Base-by-base conservation (phyloP, 1,140 invertebrate species). In the Odontomachus brunneus region DNA sequence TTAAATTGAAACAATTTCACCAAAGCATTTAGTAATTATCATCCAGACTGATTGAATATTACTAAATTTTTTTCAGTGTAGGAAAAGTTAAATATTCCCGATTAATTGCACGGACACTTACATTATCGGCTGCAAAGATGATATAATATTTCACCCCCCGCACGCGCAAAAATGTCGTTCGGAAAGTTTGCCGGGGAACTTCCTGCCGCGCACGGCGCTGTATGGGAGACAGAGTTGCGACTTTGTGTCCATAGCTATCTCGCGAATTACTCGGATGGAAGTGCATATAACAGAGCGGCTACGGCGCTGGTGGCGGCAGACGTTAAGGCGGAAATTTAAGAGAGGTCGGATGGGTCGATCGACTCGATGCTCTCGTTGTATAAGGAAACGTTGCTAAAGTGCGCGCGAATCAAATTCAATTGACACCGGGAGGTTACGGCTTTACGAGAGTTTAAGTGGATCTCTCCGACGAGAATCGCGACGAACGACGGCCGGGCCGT, bases 361-460 rank as follows among this genome's bases (percentile, higher is more conserved):
- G n/a, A 49, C 5, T 24, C 44, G 44, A 44, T 44, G 9, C 24
- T 14, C 24, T 3, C 14, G 14, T 0, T 24, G 17, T 33, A 33
- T 33, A 33, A 12, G 22, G 38, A 44, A 44, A n/a, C 69, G 19
- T 66, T 11, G 44, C 48, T 48, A 9, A 24, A 26, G 29, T 22
- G n/a, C 12, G 17, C 5, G 44, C 51, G 51, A 57, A 59, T 80
- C 51, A 44, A 22, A 69, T 57, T 69, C 63, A 69, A 78, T 80
- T 55, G 51, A n/a, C 33, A 22, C 65, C 19, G 22, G 48, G n/a
- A n/a, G 33, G 38, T 67, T 55, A 66, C 60, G n/a, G 48, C 63
- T 75, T 80, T 80, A 71, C 33, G 65, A 69, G 33, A 80, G 51
- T 80, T 69, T 80, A 48, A 48, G 44, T 48, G 26, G 75, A 78